Base-by-base conservation (phyloP, 2,888 invertebrate species). In the Tuberolachnus salignus region DNA sequence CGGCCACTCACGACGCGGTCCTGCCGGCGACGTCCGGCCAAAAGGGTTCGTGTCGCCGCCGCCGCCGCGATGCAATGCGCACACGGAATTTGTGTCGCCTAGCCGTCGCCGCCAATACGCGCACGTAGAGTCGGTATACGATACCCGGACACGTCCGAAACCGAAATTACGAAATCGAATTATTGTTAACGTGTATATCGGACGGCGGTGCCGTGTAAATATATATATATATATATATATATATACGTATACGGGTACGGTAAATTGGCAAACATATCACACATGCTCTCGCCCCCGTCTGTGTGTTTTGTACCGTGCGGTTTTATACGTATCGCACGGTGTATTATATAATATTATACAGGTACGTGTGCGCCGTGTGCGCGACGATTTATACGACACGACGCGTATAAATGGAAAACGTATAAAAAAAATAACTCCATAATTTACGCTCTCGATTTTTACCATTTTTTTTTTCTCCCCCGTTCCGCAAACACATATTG, bases 141-240 rank as follows among this genome's bases (percentile, higher is more conserved):
- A n/a, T n/a, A n/a, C 26, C 44, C 19, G 55, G 75, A 57, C 66
- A 57, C 66, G 19, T 75, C 64, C 26, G 23, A 34, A 34, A 67
- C 66, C 49, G 64, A 74, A 74, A 75, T 49, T 75, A 75, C 67
- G 55, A 75, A 75, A 75, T 75, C 49, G 44, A 75, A 75, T 75
- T 75, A 75, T 75, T 19, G 23, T 44, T 55, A 57, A 34, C 34
- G 34, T 6, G 34, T 34, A 34, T 34, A 6, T 34, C 34, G 34
- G 34, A 34, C 34, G 34, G 34, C 3, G 34, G 34, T 6, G n/a
- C 34, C 34, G 34, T n/a, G n/a, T n/a, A n/a, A n/a, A n/a, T n/a
- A n/a, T n/a, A n/a, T n/a, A n/a, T n/a, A n/a, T 26, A 51, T 64
- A 21, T n/a, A n/a, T 64, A 59, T 59, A 53, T 53, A 53, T 53